Percentiles rank a stretch among this genome's conserved stretches.
phyloP scores from a whole-genome alignment of 1,140 invertebrate genomes.

The Drosophila lowei region DNA sequence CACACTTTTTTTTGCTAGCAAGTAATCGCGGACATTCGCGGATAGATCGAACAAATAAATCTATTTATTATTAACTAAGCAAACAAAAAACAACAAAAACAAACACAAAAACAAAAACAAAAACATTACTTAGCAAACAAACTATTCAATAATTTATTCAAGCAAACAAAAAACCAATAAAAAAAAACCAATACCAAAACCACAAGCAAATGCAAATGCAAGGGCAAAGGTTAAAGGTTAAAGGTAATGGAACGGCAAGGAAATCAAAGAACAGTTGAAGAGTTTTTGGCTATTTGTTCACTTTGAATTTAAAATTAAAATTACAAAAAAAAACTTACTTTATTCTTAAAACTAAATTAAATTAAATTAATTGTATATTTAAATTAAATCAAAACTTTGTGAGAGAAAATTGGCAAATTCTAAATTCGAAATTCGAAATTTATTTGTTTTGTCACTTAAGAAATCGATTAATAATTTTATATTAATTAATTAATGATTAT shows the following conservation, averaged over 20 bases:
- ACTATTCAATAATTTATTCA: too few species aligned
- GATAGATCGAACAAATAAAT: too few species aligned
- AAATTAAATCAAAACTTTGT: conserved; percentile 20
- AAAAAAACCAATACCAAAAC: conserved; percentile 15
- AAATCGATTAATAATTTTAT: too few species aligned
- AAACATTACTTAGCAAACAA: conserved; percentile 12
- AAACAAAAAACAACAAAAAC: conserved; percentile 26
- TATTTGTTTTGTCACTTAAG: conserved; percentile 31
- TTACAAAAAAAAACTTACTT: background rate
- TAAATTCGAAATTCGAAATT: conserved; percentile 26
- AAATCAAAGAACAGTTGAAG: too few species aligned
- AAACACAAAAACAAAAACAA: conserved; percentile 14
- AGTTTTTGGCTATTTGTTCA: too few species aligned
- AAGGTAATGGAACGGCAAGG: background rate
- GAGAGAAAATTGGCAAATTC: conserved; percentile 17
- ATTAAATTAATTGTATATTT: conserved; percentile 5
- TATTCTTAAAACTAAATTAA: background rate
- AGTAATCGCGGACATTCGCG: conserved; percentile 16
- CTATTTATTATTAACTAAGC: conserved; percentile 30
- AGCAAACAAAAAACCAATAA: background rate
- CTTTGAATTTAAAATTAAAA: background rate
- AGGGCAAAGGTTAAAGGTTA: background rate
- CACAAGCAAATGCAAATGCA: conserved; percentile 8
- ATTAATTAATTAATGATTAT: conserved; percentile 66
- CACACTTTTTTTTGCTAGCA: conserved; percentile 19